Percentiles rank a stretch among this genome's conserved stretches.
Evolutionary conservation across 2,888 invertebrate species (phyloP).

Genomic region (Homarus gammarus): DNA sequence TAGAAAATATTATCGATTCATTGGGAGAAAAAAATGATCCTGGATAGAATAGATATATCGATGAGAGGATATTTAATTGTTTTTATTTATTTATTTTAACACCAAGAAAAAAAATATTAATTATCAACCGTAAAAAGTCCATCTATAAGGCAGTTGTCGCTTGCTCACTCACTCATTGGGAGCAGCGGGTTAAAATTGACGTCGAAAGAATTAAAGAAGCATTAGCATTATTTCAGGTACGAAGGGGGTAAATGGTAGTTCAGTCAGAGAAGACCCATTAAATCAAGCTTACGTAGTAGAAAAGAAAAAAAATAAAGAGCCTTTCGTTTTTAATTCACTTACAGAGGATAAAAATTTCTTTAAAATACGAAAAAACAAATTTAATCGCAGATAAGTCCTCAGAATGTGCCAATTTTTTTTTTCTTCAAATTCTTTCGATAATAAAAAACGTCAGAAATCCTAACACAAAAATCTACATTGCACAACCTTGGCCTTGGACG

Average conservation of each 20-base stretch:
- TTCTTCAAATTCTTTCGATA: not conserved
- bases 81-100: not conserved
- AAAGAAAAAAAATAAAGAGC: not conserved
- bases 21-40: not conserved
- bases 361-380: not conserved
- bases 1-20: not conserved
- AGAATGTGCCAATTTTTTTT: not conserved
- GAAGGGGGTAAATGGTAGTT: constrained; percentile 3
- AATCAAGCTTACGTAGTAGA: constrained; percentile 1
- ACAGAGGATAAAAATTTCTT: not conserved
- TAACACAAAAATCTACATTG: not conserved
- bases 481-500: constrained; percentile 32
- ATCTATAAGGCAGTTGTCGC: constrained; percentile 29
- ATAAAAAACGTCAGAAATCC: not conserved
- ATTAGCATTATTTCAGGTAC: constrained; percentile 27
- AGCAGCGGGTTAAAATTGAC: constrained; percentile 28
- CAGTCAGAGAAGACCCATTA: not conserved
- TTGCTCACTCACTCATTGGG: not conserved
- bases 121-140: not conserved
- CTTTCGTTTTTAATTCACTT: not conserved
- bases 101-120: not conserved
- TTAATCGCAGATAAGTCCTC: not conserved
- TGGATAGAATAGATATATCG: not conserved
- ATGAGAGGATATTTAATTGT: not conserved
- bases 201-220: not conserved